These are phyloP conservation scores for Drosophila bunnanda DNA, from an alignment of 2,888 invertebrate species.

Conservation along the genomic window DNA sequence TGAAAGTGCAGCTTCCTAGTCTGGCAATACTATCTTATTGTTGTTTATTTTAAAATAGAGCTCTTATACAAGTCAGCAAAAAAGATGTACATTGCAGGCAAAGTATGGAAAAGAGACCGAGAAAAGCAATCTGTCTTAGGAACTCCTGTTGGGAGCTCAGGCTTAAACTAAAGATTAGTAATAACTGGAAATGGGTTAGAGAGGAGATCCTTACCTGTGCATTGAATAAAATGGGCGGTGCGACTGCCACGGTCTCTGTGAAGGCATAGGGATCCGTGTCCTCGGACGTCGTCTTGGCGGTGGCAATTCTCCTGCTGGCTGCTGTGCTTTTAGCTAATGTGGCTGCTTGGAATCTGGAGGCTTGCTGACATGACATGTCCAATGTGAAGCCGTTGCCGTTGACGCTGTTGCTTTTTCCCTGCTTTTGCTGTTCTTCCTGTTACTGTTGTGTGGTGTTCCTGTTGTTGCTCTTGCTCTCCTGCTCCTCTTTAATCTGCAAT, in stretches of 20 bases:
- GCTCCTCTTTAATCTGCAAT: constrained; percentile 59
- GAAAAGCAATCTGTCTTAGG: no score
- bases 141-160: no score
- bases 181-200: no score
- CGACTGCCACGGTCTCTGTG: constrained; percentile 84
- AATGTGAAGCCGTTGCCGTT: constrained; percentile 70
- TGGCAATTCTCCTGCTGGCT: constrained; percentile 41
- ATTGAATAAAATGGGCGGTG: constrained; percentile 84
- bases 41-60: no score
- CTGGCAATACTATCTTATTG: no score
- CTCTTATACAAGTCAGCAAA: no score
- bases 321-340: constrained; percentile 42
- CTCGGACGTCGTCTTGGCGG: constrained; percentile 78
- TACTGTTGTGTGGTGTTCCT: constrained; percentile 20
- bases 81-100: no score
- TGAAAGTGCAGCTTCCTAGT: background rate
- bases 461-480: constrained; percentile 17
- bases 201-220: constrained; percentile 79
- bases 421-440: constrained; percentile 25
- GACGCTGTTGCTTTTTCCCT: constrained; percentile 32
- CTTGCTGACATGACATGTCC: constrained; percentile 85
- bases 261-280: constrained; percentile 85
- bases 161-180: no score
- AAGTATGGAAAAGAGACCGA: no score
- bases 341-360: constrained; percentile 78